These are phyloP conservation scores for Trichechus manatus DNA, from an alignment of 2,113 vertebrate species.

Conservation along the genomic window DNA sequence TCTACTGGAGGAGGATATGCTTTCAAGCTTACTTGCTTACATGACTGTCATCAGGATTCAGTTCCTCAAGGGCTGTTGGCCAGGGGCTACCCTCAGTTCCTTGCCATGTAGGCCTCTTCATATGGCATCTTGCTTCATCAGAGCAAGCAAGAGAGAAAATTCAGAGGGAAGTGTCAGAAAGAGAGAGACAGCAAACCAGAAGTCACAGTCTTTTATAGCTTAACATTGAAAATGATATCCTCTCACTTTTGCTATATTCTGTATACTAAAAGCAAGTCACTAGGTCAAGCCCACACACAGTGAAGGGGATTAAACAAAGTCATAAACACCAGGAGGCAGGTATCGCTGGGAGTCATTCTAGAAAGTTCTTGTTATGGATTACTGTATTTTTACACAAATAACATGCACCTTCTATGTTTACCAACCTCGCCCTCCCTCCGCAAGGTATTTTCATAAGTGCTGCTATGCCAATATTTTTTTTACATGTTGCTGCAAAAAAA, in stretches of 20 bases:
- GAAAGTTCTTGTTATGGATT: not conserved
- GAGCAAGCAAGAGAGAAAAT: conserved; percentile 49
- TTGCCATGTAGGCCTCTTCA: not conserved
- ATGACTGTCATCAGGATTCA: not conserved
- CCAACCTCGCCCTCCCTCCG: too few species aligned
- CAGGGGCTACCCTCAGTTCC: not conserved
- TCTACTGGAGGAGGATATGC: not conserved
- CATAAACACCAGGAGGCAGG: not conserved
- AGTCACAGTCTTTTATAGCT: conserved; percentile 21
- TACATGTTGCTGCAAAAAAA: too few species aligned
- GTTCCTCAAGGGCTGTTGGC: not conserved
- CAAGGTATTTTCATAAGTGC: too few species aligned
- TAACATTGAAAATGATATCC: not conserved
- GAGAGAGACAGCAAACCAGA: not conserved
- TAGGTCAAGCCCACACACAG: not conserved
- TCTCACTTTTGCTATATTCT: conserved; percentile 37
- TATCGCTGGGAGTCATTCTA: not conserved
- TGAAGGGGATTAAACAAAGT: not conserved
- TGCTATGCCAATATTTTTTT: too few species aligned
- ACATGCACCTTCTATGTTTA: too few species aligned
- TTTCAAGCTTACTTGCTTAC: not conserved
- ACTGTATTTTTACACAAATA: too few species aligned
- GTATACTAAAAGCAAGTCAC: not conserved
- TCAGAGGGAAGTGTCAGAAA: not conserved
- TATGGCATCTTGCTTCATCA: not conserved